Percentiles rank a stretch among this genome's conserved stretches.
These are phyloP conservation scores for Sapayoa aenigma DNA, from an alignment of 2,113 vertebrate genomes.

Conservation along the genomic window DNA sequence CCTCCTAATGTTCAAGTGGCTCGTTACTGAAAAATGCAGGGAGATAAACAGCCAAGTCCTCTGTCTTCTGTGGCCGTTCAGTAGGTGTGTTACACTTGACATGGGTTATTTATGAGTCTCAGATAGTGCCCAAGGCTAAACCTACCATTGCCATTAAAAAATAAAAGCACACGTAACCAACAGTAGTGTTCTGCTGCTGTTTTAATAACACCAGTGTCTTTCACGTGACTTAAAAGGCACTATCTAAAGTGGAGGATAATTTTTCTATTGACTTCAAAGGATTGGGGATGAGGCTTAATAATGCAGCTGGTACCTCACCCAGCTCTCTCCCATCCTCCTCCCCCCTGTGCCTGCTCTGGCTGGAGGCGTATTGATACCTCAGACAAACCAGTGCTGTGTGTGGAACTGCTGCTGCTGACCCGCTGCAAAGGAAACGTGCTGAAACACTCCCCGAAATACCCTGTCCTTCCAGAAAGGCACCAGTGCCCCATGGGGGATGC, in stretches of 20 bases:
- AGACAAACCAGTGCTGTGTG: background rate
- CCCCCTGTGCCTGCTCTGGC: background rate
- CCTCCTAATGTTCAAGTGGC: constrained; percentile 17
- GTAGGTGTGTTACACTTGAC: constrained; percentile 62
- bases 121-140: constrained; percentile 56
- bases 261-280: constrained; percentile 45
- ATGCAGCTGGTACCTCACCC: background rate
- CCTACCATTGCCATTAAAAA: constrained; percentile 59
- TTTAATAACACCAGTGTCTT: background rate
- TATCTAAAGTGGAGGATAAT: background rate
- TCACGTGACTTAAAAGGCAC: constrained; percentile 27
- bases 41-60: constrained; percentile 55
- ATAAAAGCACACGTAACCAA: constrained; percentile 52
- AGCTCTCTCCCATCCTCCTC: background rate
- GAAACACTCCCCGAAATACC: accelerated
- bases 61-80: constrained; percentile 35
- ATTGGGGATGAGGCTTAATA: background rate
- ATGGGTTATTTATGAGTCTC: constrained; percentile 58
- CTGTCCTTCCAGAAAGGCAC: accelerated
- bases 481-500: accelerated
- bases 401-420: background rate
- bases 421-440: accelerated
- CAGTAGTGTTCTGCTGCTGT: background rate
- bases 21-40: constrained; percentile 56
- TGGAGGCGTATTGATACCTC: background rate